Base-by-base conservation (phyloP, 2,797 vertebrate species). In the Erpetoichthys calabaricus region DNA sequence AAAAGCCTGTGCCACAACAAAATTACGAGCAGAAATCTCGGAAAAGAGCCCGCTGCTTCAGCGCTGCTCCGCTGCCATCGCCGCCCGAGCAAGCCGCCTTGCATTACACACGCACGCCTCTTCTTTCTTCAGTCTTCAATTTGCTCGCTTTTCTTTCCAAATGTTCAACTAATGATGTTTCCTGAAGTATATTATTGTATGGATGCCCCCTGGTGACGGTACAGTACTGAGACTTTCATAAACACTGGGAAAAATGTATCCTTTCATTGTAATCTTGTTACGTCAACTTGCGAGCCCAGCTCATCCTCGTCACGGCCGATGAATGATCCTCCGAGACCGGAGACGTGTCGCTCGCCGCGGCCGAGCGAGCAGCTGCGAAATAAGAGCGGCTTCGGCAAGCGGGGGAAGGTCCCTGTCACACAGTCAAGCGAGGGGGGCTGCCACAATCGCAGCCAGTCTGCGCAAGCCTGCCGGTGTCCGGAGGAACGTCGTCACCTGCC, bases 151-250 rank as follows among this genome's bases (percentile, higher is more conserved):
- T 25, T 25, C 25, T 25, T 25, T 25, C 25, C 25, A 69, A 66
- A 61, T 66, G 70, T 62, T 51, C 64, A 68, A 67, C 71, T 72
- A 67, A 69, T 70, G 64, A 68, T 59, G 66, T 82, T 80, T 81
- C 76, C 78, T 80, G 62, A 78, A 80, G 75, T 74, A 81, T 80
- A 79, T 83, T 76, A 75, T 80, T 76, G 74, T 76, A 73, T 79
- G 75, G 78, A 70, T 84, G 84, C 79, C 83, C 86, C 84, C 84
- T 86, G 85, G 75, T 87, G 86, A 83, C 87, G 80, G 81, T 67
- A 72, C 78, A 64, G 72, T 70, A 71, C 67, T 67, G 71, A 76
- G 77, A 68, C 80, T 73, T 66, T 74, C 76, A 72, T 70, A 64
- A 82, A 77, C 71, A 72, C 54, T 63, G 63, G 68, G 68, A 73